Percentiles rank a stretch among this genome's conserved stretches.
Evolutionary conservation across 2,888 invertebrate species (phyloP).

Genomic region (Neoaliturus tenellus): DNA sequence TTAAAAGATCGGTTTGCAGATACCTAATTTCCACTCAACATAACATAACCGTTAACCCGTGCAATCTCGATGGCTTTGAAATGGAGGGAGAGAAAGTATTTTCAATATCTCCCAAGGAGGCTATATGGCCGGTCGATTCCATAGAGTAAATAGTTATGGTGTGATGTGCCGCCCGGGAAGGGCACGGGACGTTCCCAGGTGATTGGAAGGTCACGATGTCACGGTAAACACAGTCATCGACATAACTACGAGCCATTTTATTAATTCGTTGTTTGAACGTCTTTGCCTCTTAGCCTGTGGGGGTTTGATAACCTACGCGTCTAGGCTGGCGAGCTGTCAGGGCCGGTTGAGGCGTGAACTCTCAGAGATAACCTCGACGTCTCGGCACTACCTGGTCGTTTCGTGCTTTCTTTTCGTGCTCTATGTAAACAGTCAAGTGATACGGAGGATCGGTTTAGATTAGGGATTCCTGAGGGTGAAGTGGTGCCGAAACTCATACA

Average conservation of each 20-base stretch:
- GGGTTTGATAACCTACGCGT: slow-evolving; percentile 23
- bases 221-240: slow-evolving; percentile 45
- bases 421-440: not conserved
- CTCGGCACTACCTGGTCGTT: not conserved
- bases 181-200: not conserved
- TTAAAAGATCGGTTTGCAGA: not conserved
- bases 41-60: not conserved
- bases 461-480: not conserved
- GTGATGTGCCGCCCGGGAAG: not conserved
- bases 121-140: slow-evolving; percentile 7
- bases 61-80: slow-evolving; percentile 4
- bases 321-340: not conserved
- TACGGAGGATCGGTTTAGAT: not conserved
- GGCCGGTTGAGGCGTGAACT: not conserved
- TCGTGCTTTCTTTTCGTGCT: not conserved
- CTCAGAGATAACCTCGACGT: not conserved
- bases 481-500: not conserved
- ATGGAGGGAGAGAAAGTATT: slow-evolving; percentile 11
- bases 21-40: not conserved
- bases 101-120: slow-evolving; percentile 21
- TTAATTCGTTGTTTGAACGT: slow-evolving; percentile 38
- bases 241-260: slow-evolving; percentile 43
- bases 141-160: slow-evolving; percentile 16
- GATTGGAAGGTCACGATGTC: slow-evolving; percentile 47
- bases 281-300: not conserved